Percentiles rank a stretch among this genome's conserved stretches.
phyloP scores from a whole-genome alignment of 2,113 vertebrate genomes.

The Tichodroma muraria region DNA sequence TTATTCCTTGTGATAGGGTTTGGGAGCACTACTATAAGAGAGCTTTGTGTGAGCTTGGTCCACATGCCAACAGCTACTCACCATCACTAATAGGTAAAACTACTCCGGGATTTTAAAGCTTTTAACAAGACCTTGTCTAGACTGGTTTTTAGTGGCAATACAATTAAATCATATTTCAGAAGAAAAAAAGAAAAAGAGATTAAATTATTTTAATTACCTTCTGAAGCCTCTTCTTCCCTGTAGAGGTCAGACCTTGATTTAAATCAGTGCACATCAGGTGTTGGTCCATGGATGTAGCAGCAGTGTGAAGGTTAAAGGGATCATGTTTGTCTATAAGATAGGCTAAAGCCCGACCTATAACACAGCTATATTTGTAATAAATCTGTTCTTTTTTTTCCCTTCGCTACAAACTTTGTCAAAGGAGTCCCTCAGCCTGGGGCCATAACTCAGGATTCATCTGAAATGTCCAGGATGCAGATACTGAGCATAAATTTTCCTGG shows the following conservation, averaged over 20 bases:
- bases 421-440: not conserved
- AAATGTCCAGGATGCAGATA: not conserved
- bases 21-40: not conserved
- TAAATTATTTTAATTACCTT: conserved; percentile 58
- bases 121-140: conserved; percentile 67
- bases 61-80: conserved; percentile 28
- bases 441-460: not conserved
- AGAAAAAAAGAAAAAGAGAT: not conserved
- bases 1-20: conserved; percentile 1
- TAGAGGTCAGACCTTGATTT: not conserved
- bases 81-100: conserved; percentile 12
- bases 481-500: not conserved
- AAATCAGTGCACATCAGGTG: not conserved
- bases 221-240: not conserved
- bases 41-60: conserved; percentile 1
- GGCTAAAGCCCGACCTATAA: not conserved
- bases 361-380: not conserved
- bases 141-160: conserved; percentile 59
- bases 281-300: not conserved
- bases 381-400: not conserved
- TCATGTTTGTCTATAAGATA: not conserved
- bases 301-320: not conserved
- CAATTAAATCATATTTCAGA: conserved; percentile 17
- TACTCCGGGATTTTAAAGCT: not conserved
- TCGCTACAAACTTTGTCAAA: not conserved